A percentile compares a stretch with the other conserved stretches of the same genome.
phyloP scores from a whole-genome alignment of 2,797 vertebrate species.

The Okamejei kenojei region DNA sequence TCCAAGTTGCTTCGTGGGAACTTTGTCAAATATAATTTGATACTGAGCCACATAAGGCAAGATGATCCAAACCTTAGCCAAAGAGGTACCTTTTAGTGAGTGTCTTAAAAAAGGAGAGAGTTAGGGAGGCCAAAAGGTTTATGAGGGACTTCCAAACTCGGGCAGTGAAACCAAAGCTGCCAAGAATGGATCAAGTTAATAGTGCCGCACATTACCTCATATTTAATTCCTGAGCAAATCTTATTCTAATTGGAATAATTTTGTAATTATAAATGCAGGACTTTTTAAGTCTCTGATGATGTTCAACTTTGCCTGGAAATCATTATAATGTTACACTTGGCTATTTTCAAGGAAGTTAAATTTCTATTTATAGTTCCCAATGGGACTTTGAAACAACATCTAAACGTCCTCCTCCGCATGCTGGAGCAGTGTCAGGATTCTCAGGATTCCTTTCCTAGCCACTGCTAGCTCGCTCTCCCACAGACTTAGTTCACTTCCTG shows the following conservation, averaged over 20 bases:
- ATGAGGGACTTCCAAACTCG: neutral
- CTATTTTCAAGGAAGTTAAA: neutral
- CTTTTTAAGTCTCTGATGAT: neutral
- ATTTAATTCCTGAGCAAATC: neutral
- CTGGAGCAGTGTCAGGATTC: slow-evolving; percentile 8
- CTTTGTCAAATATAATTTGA: too few species aligned
- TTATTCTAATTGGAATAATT: neutral
- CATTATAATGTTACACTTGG: slow-evolving; percentile 8
- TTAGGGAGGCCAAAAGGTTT: neutral
- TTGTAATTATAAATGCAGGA: neutral
- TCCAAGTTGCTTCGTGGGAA: too few species aligned
- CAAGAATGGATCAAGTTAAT: neutral
- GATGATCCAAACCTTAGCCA: too few species aligned
- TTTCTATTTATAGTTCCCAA: neutral
- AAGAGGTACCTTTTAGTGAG: too few species aligned
- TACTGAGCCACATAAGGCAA: too few species aligned
- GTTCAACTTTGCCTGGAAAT: neutral
- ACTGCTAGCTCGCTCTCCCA: neutral
- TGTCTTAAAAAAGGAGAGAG: too few species aligned
- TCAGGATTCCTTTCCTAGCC: neutral
- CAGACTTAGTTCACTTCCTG: slow-evolving; percentile 1
- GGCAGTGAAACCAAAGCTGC: neutral
- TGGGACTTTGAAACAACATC: neutral
- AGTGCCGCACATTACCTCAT: neutral
- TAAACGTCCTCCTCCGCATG: neutral